Conservation (phyloP, 1,140 invertebrate species). For the Tenebrio molitor region DNA sequence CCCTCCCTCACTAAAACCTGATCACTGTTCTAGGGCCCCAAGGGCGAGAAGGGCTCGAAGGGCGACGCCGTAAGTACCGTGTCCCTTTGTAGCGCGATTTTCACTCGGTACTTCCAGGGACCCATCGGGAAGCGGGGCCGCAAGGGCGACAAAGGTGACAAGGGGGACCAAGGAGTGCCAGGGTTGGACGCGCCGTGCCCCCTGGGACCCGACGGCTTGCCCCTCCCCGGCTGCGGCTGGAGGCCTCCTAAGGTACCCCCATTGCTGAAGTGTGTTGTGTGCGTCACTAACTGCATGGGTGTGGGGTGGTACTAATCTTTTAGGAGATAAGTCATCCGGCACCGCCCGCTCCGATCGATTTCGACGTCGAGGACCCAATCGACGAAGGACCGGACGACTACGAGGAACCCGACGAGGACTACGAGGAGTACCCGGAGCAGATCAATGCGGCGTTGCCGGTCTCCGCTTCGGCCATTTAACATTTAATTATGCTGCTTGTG, state of each 20-base stretch:
- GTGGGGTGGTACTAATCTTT: conserved; percentile 55
- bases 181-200: conserved; percentile 98
- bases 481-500: conserved; percentile 45
- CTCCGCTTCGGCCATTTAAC: conserved; percentile 62
- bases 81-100: neutral
- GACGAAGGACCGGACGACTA: conserved; percentile 68
- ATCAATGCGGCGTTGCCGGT: conserved; percentile 62
- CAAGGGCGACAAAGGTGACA: conserved; percentile 91
- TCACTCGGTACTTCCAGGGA: no score
- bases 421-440: conserved; percentile 71
- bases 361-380: conserved; percentile 64
- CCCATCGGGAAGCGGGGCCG: conserved; percentile 89
- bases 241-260: conserved; percentile 82
- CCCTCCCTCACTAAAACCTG: no score
- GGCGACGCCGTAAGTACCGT: conserved; percentile 85
- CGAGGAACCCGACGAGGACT: conserved; percentile 69
- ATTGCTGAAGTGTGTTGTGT: no score
- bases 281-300: conserved; percentile 51
- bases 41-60: conserved; percentile 89
- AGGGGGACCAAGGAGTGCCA: conserved; percentile 95
- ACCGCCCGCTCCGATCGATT: conserved; percentile 61
- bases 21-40: conserved; percentile 85
- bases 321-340: conserved; percentile 64
- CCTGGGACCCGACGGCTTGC: conserved; percentile 92
- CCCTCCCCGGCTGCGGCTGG: conserved; percentile 95